phyloP scores from a whole-genome alignment of 2,113 vertebrate genomes.

The Microtus richardsoni region DNA sequence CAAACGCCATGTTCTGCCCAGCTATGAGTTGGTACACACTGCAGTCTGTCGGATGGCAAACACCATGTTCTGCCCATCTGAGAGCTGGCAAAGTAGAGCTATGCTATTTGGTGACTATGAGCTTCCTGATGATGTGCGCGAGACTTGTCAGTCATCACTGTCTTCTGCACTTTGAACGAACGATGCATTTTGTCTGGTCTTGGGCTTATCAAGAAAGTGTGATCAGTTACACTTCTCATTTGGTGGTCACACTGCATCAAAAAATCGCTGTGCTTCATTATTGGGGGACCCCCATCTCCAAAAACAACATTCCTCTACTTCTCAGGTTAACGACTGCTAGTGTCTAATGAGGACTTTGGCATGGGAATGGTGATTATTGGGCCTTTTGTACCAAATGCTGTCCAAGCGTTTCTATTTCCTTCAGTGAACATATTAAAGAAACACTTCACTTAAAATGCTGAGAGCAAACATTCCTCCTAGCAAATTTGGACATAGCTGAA shows the following conservation, averaged over 20 bases:
- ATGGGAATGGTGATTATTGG: neutral
- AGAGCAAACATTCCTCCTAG: neutral
- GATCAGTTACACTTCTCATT: constrained; percentile 1
- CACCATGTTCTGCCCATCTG: neutral
- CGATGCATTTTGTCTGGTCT: neutral
- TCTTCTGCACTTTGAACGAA: constrained; percentile 24
- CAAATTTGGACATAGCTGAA: constrained; percentile 24
- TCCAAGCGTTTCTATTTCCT: constrained; percentile 8
- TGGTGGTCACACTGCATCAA: neutral
- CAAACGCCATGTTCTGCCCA: no score
- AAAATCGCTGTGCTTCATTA: neutral
- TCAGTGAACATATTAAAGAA: neutral
- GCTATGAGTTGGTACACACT: neutral
- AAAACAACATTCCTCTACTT: neutral
- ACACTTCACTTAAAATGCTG: neutral
- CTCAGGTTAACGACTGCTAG: neutral
- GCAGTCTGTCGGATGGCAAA: neutral
- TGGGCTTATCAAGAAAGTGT: neutral
- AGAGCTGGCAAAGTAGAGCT: neutral
- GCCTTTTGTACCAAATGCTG: neutral
- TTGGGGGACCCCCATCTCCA: neutral
- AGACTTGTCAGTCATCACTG: neutral
- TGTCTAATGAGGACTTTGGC: neutral
- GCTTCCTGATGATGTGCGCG: neutral
- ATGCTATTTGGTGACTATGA: neutral